These are phyloP conservation scores for Torymus texanus DNA, from an alignment of 2,888 invertebrate genomes.

Conservation along the genomic window DNA sequence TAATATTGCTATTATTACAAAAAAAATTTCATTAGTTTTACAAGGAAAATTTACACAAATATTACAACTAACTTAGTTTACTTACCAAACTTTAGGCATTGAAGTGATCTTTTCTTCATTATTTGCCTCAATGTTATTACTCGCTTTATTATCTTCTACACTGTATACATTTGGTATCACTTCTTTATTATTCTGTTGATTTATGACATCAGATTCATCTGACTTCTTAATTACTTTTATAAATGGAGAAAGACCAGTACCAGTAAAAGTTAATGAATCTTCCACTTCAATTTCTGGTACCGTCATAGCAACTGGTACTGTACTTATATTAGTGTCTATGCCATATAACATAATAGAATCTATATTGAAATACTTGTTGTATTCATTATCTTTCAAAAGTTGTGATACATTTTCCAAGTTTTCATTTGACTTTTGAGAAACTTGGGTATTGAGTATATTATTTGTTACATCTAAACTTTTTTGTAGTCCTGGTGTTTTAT, in stretches of 20 bases:
- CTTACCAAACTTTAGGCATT: slow-evolving; percentile 1
- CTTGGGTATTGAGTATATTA: slow-evolving; percentile 15
- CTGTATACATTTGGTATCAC: no score
- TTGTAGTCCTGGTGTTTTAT: slow-evolving; percentile 20
- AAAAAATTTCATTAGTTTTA: not conserved
- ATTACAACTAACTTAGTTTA: not conserved
- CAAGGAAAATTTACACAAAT: no score
- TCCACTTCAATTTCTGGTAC: slow-evolving; percentile 45
- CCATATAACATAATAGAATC: slow-evolving; percentile 46
- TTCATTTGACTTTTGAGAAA: slow-evolving; percentile 25
- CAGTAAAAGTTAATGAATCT: slow-evolving; percentile 23
- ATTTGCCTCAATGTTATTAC: no score
- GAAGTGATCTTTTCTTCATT: not conserved
- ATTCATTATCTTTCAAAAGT: slow-evolving; percentile 38
- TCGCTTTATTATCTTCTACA: no score
- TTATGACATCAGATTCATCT: not conserved
- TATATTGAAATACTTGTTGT: slow-evolving; percentile 27
- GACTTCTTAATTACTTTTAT: slow-evolving; percentile 22
- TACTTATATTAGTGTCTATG: slow-evolving; percentile 33
- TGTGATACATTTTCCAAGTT: slow-evolving; percentile 24
- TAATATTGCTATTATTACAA: slow-evolving; percentile 1
- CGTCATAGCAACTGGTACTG: slow-evolving; percentile 13
- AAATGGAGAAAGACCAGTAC: slow-evolving; percentile 47
- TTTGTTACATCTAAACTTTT: slow-evolving; percentile 33
- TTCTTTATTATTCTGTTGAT: slow-evolving; percentile 7